Conservation (phyloP, 2,888 invertebrate species). For the Eupithecia pulchellata region DNA sequence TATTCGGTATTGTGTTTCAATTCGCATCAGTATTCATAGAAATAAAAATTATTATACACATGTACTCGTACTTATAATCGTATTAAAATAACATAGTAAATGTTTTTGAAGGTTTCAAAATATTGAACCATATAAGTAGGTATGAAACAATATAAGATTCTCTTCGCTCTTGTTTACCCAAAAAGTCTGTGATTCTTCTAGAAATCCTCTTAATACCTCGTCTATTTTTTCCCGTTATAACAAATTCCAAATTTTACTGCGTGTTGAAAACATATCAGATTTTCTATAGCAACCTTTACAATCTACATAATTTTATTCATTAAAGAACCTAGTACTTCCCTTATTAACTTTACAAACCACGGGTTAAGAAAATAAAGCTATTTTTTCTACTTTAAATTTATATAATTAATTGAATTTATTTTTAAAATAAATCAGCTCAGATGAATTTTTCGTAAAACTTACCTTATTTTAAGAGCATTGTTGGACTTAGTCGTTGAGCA, state of each 20-base stretch:
- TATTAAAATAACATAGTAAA: background rate
- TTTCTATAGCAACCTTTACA: conserved; percentile 28
- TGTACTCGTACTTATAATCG: background rate
- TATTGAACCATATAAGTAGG: background rate
- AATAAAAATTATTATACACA: conserved; percentile 5
- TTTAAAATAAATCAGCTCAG: conserved; percentile 17
- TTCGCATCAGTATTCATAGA: conserved; percentile 1
- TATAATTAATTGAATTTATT: conserved; percentile 16
- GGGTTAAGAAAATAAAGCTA: conserved; percentile 18
- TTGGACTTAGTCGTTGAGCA: conserved; percentile 17
- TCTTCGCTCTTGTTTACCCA: conserved; percentile 17
- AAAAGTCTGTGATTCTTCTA: conserved; percentile 34
- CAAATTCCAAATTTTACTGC: conserved; percentile 29
- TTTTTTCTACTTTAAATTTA: conserved; percentile 29
- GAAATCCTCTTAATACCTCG: conserved; percentile 24
- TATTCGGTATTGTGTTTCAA: background rate
- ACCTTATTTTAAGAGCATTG: conserved; percentile 30
- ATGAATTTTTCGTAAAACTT: conserved; percentile 9
- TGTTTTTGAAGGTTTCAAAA: background rate
- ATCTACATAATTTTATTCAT: conserved; percentile 25
- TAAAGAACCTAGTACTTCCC: conserved; percentile 15
- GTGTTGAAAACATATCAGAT: conserved; percentile 41
- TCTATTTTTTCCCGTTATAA: conserved; percentile 22
- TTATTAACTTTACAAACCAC: conserved; percentile 23
- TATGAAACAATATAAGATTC: background rate